phyloP scores from a whole-genome alignment of 2,888 invertebrate species.

The Diaperis boleti region DNA sequence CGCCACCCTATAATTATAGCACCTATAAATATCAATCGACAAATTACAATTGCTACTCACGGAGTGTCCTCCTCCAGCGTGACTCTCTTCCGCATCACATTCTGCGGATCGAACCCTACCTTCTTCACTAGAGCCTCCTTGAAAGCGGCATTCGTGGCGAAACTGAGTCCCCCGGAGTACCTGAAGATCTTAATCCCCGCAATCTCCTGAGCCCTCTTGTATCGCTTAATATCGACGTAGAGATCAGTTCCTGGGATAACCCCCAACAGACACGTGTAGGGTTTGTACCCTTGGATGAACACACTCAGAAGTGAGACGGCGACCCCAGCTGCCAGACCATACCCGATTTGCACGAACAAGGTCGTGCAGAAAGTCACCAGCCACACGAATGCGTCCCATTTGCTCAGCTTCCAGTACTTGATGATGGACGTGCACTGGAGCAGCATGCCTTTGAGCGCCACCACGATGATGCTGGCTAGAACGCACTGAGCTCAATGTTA shows the following conservation, averaged over 20 bases:
- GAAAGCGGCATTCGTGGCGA: slow-evolving; percentile 77
- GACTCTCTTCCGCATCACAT: slow-evolving; percentile 61
- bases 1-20: not conserved
- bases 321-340: slow-evolving; percentile 83
- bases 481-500: slow-evolving; percentile 74
- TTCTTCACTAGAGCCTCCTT: slow-evolving; percentile 68
- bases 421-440: slow-evolving; percentile 78
- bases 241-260: slow-evolving; percentile 80
- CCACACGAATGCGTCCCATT: slow-evolving; percentile 86
- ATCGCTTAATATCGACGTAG: slow-evolving; percentile 79
- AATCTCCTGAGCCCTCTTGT: slow-evolving; percentile 80
- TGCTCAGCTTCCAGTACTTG: slow-evolving; percentile 81
- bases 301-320: slow-evolving; percentile 79
- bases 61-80: slow-evolving; percentile 54
- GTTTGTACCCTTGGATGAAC: slow-evolving; percentile 77
- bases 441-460: slow-evolving; percentile 86
- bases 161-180: slow-evolving; percentile 81
- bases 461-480: slow-evolving; percentile 84
- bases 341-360: slow-evolving; percentile 80
- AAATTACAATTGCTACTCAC: slow-evolving; percentile 9
- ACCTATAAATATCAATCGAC: too few relatives aligned
- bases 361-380: slow-evolving; percentile 82
- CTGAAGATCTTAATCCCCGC: slow-evolving; percentile 81
- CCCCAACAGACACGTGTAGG: slow-evolving; percentile 78
- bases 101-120: slow-evolving; percentile 67